Conservation (phyloP, 2,113 vertebrate species). For the Sminthopsis crassicaudata region DNA sequence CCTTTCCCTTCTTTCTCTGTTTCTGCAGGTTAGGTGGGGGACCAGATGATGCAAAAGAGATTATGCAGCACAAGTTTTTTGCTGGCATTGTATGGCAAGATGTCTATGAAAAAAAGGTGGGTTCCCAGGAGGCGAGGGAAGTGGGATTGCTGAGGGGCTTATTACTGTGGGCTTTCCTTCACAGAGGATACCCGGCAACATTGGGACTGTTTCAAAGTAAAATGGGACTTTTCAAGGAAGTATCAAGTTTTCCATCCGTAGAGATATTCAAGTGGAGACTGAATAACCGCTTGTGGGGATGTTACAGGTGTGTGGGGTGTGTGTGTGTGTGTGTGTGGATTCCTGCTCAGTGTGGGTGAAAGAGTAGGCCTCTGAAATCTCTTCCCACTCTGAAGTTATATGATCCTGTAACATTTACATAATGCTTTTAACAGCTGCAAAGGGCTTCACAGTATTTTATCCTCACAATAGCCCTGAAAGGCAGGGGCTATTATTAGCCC, state of each 20-base stretch:
- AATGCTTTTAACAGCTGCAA: background rate
- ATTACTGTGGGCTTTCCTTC: background rate
- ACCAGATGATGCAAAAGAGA: constrained; percentile 96
- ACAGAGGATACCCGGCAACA: background rate
- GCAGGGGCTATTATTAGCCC: background rate
- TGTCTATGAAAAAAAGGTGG: constrained; percentile 97
- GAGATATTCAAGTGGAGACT: background rate
- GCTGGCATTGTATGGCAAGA: constrained; percentile 96
- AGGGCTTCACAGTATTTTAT: background rate
- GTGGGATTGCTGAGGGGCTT: background rate
- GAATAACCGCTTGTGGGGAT: background rate
- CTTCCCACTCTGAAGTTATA: background rate
- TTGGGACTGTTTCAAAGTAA: background rate
- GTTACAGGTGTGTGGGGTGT: background rate
- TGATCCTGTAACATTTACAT: background rate
- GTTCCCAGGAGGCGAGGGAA: background rate
- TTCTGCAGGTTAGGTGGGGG: constrained; percentile 93
- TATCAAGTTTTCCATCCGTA: background rate
- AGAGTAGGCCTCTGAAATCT: background rate
- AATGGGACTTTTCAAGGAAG: background rate
- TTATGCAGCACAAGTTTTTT: constrained; percentile 99
- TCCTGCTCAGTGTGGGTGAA: background rate
- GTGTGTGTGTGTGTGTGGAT: no score
- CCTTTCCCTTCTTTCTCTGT: background rate
- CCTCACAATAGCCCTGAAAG: background rate